Evolutionary conservation across 2,888 invertebrate species (phyloP), one percentile per base, ranked within the genome.

Genomic region (Monoplex corrugatus): DNA sequence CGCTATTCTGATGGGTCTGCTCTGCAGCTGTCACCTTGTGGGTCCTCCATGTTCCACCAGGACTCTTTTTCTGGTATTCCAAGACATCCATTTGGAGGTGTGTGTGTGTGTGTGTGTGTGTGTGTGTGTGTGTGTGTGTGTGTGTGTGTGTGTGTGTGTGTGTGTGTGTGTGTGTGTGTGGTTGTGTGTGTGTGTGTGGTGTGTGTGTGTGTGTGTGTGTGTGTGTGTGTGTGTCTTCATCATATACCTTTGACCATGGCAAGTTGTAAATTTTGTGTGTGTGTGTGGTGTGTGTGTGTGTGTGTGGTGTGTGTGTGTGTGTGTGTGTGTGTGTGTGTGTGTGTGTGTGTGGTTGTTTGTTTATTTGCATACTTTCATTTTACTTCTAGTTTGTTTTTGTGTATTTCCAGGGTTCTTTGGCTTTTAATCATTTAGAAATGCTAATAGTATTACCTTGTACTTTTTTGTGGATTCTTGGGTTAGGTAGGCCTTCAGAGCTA

Each of bases 11-110:
- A 95, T 91, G 94, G 94, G 1, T 93, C 94, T 8, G 87, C 93
- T 35, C 91, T 95, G 23, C 93, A 95, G 89, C 87, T 95, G 44
- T 93, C 95, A 13, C 93, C 95, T 16, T 95, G 95, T 93, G 95
- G 95, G 5, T 91, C 94, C 10, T 91, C 93, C 40, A 95, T 95
- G 91, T 90, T 93, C 19, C 93, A 94, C 90, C 92, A 94, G 87
- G 90, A 92, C 75, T 91, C 92, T 43, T 91, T 92, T 28, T 80
- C 91, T 68, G 91, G 89, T 50, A 87, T 87, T 2, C 88, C 92
- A 10, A 80, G 28, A 28, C 95, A 95, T 89, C 94, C 95, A 28
- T 44, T 88, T 35, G 68, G 43, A 88, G 63, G 88, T 88, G 28
- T 1, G n/a, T n/a, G 6, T 28, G 75, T 50, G 35, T 50, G 35